Evolutionary conservation across 2,888 invertebrate genomes (phyloP).

Genomic region (Holacanthella duospinosa): DNA sequence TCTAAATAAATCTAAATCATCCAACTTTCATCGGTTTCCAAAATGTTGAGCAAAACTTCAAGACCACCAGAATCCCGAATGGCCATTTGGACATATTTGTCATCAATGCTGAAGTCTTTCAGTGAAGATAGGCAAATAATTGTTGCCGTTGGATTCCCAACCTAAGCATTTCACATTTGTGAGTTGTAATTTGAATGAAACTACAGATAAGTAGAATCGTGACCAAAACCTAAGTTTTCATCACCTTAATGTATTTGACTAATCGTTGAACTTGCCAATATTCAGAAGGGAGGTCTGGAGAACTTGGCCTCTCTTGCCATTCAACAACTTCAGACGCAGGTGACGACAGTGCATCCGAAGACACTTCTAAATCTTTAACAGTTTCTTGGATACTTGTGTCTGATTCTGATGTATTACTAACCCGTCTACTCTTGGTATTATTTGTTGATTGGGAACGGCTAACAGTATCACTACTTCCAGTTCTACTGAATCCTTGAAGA

Average conservation of each 20-base stretch:
- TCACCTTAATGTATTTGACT: constrained; percentile 76
- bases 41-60: constrained; percentile 81
- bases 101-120: constrained; percentile 73
- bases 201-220: background rate
- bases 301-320: constrained; percentile 17
- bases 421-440: too few species aligned
- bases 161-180: constrained; percentile 41
- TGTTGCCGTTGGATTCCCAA: constrained; percentile 90
- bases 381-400: too few species aligned
- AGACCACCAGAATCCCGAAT: constrained; percentile 77
- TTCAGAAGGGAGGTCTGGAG: constrained; percentile 68
- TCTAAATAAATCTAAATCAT: too few species aligned
- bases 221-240: background rate
- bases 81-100: constrained; percentile 64
- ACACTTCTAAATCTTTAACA: constrained; percentile 10
- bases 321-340: constrained; percentile 23
- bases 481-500: background rate
- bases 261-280: constrained; percentile 93
- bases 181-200: background rate
- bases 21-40: constrained; percentile 72
- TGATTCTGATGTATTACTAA: too few species aligned
- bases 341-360: constrained; percentile 31
- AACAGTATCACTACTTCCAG: background rate
- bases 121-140: constrained; percentile 80
- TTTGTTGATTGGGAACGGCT: background rate